phyloP scores from a whole-genome alignment of 2,888 invertebrate species.

The Eutolmus rufibarbis region DNA sequence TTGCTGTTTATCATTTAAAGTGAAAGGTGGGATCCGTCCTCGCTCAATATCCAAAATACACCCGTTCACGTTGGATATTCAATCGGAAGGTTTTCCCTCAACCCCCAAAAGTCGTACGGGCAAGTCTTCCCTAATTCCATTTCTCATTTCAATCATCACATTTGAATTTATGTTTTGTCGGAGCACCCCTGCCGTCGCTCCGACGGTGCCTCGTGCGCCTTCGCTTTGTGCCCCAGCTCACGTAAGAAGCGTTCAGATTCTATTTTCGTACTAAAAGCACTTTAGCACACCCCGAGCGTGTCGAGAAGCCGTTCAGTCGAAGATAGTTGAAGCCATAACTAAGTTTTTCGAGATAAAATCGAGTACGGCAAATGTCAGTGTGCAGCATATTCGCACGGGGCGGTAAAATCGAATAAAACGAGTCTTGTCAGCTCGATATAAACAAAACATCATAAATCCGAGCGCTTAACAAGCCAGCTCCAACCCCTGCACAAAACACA shows the following conservation, averaged over 20 bases:
- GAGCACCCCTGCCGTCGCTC: not conserved
- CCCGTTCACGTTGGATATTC: not conserved
- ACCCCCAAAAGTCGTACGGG: not conserved
- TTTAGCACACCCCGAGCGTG: not conserved
- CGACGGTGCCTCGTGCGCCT: not conserved
- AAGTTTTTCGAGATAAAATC: conserved; percentile 2
- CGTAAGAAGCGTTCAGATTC: conserved; percentile 1
- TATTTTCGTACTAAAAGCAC: not conserved
- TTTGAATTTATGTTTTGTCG: conserved; percentile 23
- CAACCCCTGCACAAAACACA: not conserved
- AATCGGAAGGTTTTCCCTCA: not conserved
- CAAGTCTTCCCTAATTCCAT: conserved; percentile 1
- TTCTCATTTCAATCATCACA: conserved; percentile 23
- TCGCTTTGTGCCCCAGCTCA: not conserved
- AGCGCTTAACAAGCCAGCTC: conserved; percentile 32
- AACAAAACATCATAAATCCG: conserved; percentile 34
- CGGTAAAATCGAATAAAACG: conserved; percentile 9
- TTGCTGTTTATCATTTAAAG: conserved; percentile 3
- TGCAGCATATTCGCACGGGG: not conserved
- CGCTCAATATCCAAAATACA: not conserved
- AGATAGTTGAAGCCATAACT: conserved; percentile 19
- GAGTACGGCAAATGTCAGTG: not conserved
- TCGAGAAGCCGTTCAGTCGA: not conserved
- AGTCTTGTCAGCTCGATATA: conserved; percentile 1
- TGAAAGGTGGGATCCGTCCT: not conserved